These are phyloP conservation scores for Tethea ocularis DNA, from an alignment of 2,888 invertebrate genomes.

Conservation along the genomic window DNA sequence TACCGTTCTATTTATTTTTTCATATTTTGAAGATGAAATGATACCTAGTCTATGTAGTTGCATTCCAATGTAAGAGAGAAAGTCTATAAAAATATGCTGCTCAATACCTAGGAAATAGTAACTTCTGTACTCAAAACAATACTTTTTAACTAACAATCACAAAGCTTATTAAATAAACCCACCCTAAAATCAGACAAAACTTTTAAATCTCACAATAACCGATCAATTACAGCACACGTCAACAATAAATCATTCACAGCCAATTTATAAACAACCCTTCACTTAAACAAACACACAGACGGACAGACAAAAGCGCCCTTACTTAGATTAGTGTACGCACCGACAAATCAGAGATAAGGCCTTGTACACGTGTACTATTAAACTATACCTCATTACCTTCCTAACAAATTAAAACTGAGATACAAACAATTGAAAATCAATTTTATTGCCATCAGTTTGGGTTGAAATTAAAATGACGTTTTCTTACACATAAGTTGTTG, in stretches of 20 bases:
- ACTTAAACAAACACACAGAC: constrained; percentile 36
- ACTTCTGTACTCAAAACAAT: neutral
- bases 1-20: no score
- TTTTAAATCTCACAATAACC: constrained; percentile 29
- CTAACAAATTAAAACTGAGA: constrained; percentile 24
- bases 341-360: constrained; percentile 67
- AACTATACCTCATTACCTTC: constrained; percentile 57
- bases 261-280: constrained; percentile 66
- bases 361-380: constrained; percentile 69
- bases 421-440: constrained; percentile 2
- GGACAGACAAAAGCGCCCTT: constrained; percentile 42
- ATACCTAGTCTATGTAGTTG: no score
- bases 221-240: constrained; percentile 49
- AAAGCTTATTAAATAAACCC: neutral
- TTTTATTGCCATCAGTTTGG: neutral
- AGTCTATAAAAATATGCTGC: no score
- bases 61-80: no score
- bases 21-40: no score
- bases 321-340: constrained; percentile 23
- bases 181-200: constrained; percentile 11
- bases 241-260: constrained; percentile 74
- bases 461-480: constrained; percentile 1
- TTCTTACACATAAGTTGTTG: neutral
- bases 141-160: neutral
- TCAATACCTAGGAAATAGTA: no score